Evolutionary conservation across 1,140 invertebrate genomes (phyloP).

Genomic region (Psilanteris sp.): DNA sequence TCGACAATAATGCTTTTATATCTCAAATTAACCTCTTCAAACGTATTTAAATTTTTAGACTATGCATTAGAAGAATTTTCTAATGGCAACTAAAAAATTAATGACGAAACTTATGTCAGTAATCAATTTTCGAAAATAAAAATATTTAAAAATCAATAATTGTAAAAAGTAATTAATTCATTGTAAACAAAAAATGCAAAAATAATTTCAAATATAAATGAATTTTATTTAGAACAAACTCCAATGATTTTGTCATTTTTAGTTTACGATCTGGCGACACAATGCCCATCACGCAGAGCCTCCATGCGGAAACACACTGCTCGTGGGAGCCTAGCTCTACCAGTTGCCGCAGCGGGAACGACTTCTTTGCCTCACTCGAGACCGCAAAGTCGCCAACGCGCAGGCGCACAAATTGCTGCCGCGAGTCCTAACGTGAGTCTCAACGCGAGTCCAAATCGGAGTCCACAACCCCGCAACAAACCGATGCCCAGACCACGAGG

Average conservation of each 20-base stretch:
- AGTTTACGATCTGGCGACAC: constrained; percentile 90
- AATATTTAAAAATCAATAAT: no score
- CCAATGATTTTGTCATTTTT: constrained; percentile 19
- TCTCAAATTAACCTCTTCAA: no score
- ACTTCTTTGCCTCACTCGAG: constrained; percentile 87
- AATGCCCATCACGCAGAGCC: constrained; percentile 85
- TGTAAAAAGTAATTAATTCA: no score
- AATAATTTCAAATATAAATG: not conserved
- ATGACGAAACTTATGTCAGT: no score
- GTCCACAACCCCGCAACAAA: constrained; percentile 68
- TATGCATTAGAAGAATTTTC: no score
- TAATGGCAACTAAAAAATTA: no score
- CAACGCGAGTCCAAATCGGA: constrained; percentile 70
- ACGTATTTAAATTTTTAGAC: no score
- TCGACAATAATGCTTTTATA: no score
- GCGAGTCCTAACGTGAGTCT: constrained; percentile 69
- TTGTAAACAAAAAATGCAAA: not conserved
- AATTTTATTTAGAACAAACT: no score
- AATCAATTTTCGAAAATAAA: no score
- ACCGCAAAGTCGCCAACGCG: constrained; percentile 77
- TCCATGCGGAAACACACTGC: constrained; percentile 87
- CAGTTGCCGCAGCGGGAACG: constrained; percentile 76
- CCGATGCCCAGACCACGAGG: constrained; percentile 34
- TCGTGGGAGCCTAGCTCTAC: constrained; percentile 76
- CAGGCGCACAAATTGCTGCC: constrained; percentile 36